Conservation (phyloP, 2,113 vertebrate species). For the Nycticebus coucang region DNA sequence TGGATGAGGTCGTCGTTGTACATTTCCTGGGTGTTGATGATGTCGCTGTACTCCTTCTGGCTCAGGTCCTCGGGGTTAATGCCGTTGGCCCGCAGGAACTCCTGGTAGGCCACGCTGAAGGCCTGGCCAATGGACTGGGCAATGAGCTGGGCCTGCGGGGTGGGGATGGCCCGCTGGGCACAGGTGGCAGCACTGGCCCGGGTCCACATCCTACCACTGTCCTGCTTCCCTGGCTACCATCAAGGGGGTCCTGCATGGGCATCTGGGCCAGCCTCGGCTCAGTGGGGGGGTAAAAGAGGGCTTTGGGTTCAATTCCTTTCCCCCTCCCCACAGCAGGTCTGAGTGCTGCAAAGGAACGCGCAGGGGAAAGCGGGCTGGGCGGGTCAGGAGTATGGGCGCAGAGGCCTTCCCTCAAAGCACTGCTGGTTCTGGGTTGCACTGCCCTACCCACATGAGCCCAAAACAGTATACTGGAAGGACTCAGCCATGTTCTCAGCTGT, state of each 20-base stretch:
- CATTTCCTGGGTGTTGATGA: constrained; percentile 99
- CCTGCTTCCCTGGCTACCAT: not conserved
- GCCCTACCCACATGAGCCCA: not conserved
- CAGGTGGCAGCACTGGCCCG: no score
- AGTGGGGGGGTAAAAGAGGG: not conserved
- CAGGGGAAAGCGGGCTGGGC: not conserved
- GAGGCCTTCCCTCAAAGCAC: not conserved
- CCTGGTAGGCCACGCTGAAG: constrained; percentile 99
- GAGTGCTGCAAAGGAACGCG: not conserved
- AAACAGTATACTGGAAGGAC: no score
- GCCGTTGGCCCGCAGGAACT: constrained; percentile 97
- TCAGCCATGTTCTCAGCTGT: fast-evolving
- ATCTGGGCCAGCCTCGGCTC: not conserved
- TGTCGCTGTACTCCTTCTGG: constrained; percentile 99
- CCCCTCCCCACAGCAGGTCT: not conserved
- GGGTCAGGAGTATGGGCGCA: fast-evolving
- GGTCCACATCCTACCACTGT: not conserved
- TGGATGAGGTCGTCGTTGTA: constrained; percentile 99
- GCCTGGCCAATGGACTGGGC: constrained; percentile 99
- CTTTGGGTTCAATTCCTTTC: not conserved
- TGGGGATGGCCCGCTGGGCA: constrained; percentile 85
- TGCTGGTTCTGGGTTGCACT: not conserved
- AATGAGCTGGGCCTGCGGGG: constrained; percentile 95
- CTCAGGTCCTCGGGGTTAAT: constrained; percentile 99
- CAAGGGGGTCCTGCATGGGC: not conserved